These are phyloP conservation scores for Drosophila ochracea DNA, from an alignment of 2,888 invertebrate species.

Conservation along the genomic window DNA sequence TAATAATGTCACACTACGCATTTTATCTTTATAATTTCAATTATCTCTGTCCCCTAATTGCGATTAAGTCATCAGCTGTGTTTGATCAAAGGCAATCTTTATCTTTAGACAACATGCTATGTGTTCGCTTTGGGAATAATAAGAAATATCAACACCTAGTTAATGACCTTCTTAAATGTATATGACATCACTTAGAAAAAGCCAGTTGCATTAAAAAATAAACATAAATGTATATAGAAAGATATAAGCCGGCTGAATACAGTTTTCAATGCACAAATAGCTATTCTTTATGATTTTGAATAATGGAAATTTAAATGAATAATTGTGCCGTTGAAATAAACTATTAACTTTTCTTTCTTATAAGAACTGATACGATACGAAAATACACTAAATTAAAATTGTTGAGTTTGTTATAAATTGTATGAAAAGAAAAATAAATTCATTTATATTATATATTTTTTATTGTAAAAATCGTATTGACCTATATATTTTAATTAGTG, in stretches of 20 bases:
- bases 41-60: not conserved
- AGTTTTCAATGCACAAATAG: not conserved
- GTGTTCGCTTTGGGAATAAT: not conserved
- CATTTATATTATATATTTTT: not conserved
- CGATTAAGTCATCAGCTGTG: not conserved
- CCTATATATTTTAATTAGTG: not conserved
- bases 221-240: not conserved
- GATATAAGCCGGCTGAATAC: not conserved
- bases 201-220: not conserved
- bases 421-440: not conserved
- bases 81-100: not conserved
- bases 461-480: not conserved
- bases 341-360: not conserved
- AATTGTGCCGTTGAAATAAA: not conserved
- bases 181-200: not conserved
- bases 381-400: not conserved
- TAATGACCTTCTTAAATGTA: not conserved
- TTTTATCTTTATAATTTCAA: constrained; percentile 2
- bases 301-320: constrained; percentile 1
- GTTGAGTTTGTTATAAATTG: not conserved
- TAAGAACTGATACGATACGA: not conserved
- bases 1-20: not conserved
- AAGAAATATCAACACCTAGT: not conserved
- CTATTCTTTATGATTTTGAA: not conserved
- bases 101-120: not conserved